These are phyloP conservation scores for Mnemiopsis leidyi DNA, from an alignment of 37 sponge, comb jelly and placozoan genomes.

Conservation along the genomic window DNA sequence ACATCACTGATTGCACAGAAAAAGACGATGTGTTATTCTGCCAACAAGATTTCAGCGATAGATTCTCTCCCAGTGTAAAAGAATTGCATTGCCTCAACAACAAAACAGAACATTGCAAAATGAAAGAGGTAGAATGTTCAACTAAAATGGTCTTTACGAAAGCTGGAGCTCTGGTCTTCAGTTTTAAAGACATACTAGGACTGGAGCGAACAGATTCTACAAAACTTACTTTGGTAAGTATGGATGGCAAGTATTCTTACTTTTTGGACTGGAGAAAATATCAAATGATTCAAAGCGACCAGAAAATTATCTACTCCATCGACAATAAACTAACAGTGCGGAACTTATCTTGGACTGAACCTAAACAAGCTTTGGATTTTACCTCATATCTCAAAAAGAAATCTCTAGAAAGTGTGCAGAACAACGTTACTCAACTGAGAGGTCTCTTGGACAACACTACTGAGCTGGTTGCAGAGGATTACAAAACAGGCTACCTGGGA, in stretches of 20 bases:
- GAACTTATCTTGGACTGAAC: background rate
- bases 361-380: too few species aligned
- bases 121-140: background rate
- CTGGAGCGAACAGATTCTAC: background rate
- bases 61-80: background rate
- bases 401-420: too few species aligned
- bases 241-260: background rate
- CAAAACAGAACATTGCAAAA: background rate
- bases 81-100: background rate
- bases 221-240: background rate
- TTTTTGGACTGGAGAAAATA: background rate
- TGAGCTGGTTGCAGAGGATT: too few species aligned
- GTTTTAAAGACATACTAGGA: background rate
- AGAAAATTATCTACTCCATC: background rate
- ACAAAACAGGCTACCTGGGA: too few species aligned
- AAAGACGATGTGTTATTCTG: constrained; percentile 1
- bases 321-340: background rate
- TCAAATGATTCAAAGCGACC: background rate
- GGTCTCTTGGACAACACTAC: too few species aligned
- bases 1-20: background rate
- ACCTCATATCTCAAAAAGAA: too few species aligned
- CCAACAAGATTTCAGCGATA: constrained; percentile 36
- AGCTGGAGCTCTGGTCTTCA: background rate
- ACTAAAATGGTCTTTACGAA: constrained; percentile 7
- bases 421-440: too few species aligned